Conservation (phyloP, 2,888 invertebrate genomes). For the Mythimna albipuncta region DNA sequence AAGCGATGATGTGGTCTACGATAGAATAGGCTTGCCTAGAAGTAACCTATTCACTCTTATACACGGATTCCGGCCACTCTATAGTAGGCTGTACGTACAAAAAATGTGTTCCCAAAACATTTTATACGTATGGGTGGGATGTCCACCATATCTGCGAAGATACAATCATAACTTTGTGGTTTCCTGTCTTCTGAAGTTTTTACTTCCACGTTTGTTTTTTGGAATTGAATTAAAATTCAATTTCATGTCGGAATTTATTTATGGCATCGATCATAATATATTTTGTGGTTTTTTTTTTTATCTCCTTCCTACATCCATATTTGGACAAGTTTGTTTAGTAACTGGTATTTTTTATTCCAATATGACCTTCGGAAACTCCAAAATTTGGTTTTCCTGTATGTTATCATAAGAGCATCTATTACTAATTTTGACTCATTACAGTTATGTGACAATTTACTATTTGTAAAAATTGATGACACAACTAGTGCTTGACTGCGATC, state of each 20-base stretch:
- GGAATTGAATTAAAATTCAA: neutral
- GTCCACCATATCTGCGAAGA: neutral
- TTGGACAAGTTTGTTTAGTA: neutral
- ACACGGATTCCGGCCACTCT: too few relatives aligned
- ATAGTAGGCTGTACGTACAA: too few relatives aligned
- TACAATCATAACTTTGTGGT: neutral
- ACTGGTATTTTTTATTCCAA: neutral
- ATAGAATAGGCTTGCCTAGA: too few relatives aligned
- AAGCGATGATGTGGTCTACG: too few relatives aligned
- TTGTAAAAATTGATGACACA: too few relatives aligned
- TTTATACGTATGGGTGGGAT: too few relatives aligned
- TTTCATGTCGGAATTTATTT: neutral
- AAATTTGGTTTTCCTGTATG: constrained; percentile 7
- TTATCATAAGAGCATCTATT: neutral
- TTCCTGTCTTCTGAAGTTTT: neutral
- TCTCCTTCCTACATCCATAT: neutral
- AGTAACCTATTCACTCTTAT: too few relatives aligned
- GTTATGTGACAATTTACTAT: neutral
- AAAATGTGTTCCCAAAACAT: too few relatives aligned
- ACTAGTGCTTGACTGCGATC: too few relatives aligned
- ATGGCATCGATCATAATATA: neutral
- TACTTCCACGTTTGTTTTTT: neutral
- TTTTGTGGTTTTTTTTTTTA: neutral
- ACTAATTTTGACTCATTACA: neutral
- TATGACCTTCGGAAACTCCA: neutral